phyloP scores from a whole-genome alignment of 2,113 vertebrate species.

The Oenanthe oenanthe region DNA sequence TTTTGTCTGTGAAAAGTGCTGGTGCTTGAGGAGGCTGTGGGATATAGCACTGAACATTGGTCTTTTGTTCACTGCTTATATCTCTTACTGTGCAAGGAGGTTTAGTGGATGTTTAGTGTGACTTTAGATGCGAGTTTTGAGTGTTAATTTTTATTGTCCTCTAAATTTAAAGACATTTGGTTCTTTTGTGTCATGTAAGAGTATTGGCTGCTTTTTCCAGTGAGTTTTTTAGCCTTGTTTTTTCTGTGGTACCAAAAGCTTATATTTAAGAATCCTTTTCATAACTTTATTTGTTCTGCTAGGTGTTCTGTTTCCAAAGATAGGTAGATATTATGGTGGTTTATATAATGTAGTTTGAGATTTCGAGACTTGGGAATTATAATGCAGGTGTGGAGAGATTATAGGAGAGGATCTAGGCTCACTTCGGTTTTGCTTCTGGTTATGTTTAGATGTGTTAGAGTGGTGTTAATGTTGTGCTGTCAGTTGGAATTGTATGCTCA shows the following conservation, averaged over 20 bases:
- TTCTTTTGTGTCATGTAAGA: background rate
- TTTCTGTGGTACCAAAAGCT: background rate
- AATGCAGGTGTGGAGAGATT: background rate
- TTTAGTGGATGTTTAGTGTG: background rate
- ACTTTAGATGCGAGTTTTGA: background rate
- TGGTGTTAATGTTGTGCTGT: background rate
- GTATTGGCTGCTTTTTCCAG: background rate
- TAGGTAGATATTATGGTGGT: background rate
- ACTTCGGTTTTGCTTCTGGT: background rate
- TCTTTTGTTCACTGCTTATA: background rate
- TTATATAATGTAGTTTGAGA: background rate
- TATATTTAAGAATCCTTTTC: background rate
- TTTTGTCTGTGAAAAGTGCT: background rate
- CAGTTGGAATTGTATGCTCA: background rate
- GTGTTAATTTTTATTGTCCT: background rate
- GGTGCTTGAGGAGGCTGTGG: background rate
- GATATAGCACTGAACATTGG: background rate
- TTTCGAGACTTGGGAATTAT: background rate
- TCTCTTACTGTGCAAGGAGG: background rate
- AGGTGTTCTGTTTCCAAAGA: background rate
- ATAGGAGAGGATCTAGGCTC: background rate
- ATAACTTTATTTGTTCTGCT: background rate
- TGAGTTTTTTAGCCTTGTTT: background rate
- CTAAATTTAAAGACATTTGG: background rate
- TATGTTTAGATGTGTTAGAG: background rate